Base-by-base conservation (phyloP, 53 echinoderm and acorn worm species). In the Pentamera pediparva region DNA sequence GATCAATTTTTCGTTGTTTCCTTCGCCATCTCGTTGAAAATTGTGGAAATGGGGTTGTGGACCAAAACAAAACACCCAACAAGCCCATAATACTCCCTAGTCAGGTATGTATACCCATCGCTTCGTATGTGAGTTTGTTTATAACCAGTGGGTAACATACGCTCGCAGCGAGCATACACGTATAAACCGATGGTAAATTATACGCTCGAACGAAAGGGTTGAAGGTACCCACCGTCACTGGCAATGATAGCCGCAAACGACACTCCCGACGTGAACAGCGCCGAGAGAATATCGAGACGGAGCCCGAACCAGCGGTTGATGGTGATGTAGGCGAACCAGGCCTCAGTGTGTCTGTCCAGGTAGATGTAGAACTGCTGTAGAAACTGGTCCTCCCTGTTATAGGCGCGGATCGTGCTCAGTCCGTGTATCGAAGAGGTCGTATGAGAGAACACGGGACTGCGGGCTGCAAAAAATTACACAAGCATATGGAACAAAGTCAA, bases 381-480 rank as follows among this genome's bases (percentile, higher is more conserved):
- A 61, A 91, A 87, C 20, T 83, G 71, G 10, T 39, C 35, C 32
- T 96, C 80, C 56, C 83, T 91, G 64, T 83, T 76, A 75, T 87
- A 88, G 33, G 98, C 76, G 2, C 98, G 82, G 39, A 96, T 88
- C 19, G 86, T 86, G 59, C 81, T 75, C 6, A 96, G 75, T 15
- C 98, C 98, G 13, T 88, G 80, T 48, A 96, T 77, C 10, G 91
- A 83, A 11, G 83, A 59, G 11, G 98, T 91, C 17, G 83, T 87
- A 53, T 91, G 91, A 1, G 98, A 91, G 81, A 96, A 96, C 31
- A 96, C 88, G 1, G 98, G 98, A 61, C 91, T 85, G 15, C 96
- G 91, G 56, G 88, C 98, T 96, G 85, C 4, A 52, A 39, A 9
- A 31, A 49, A 7, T 26, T 22, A 59, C 19, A 50, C 4, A 2